phyloP scores from a whole-genome alignment of 2,113 vertebrate genomes.

The Ictalurus punctatus region DNA sequence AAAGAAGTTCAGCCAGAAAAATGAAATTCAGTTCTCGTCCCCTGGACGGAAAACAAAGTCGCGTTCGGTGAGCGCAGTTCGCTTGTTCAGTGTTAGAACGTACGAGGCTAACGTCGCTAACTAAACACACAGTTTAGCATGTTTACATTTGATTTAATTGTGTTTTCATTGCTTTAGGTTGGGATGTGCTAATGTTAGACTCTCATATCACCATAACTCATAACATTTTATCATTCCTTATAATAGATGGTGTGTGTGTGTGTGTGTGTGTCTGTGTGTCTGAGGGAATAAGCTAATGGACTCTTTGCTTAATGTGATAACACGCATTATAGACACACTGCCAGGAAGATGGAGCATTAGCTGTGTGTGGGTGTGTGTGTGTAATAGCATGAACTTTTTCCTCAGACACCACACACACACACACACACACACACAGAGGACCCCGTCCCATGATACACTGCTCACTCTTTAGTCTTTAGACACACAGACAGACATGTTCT shows the following conservation, averaged over 20 bases:
- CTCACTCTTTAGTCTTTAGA: constrained; percentile 40
- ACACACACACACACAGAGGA: not conserved
- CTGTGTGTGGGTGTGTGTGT: constrained; percentile 13
- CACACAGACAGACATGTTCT: constrained; percentile 1
- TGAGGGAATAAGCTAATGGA: constrained; percentile 92
- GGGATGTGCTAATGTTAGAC: not conserved
- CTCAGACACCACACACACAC: not conserved
- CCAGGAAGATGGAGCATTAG: constrained; percentile 99
- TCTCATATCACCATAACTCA: not conserved
- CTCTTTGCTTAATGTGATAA: constrained; percentile 99
- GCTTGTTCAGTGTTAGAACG: not conserved
- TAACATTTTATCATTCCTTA: not conserved
- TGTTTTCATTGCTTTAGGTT: not conserved
- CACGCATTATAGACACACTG: constrained; percentile 98
- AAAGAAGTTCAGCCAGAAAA: constrained; percentile 6
- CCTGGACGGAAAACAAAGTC: too few relatives aligned
- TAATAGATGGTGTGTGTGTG: not conserved
- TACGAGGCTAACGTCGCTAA: not conserved
- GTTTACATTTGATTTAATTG: not conserved
- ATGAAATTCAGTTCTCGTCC: not conserved
- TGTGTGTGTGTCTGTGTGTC: not conserved
- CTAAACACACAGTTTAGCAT: not conserved
- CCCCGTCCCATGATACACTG: not conserved
- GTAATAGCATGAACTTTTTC: not conserved
- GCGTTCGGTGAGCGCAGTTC: too few relatives aligned